A percentile compares a stretch with the other conserved stretches of the same genome.
Evolutionary conservation across 2,888 invertebrate species (phyloP).

Genomic region (Lithophane socia): DNA sequence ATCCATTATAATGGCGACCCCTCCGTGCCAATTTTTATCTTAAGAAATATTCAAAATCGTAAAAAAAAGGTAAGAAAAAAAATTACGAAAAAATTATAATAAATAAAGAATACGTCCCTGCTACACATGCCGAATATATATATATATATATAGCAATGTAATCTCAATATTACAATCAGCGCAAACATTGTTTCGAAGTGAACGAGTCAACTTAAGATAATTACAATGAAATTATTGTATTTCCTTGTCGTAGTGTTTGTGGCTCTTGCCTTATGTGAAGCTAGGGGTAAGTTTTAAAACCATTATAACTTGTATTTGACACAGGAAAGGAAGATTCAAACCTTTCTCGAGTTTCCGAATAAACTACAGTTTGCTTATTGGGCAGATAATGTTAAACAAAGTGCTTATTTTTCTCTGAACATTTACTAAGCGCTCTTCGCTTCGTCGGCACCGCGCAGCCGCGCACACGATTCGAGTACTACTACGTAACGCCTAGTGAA

Average conservation of each 20-base stretch:
- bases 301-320: neutral
- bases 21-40: too few relatives aligned
- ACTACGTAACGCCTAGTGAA: too few relatives aligned
- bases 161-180: neutral
- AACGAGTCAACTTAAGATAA: neutral
- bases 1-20: too few relatives aligned
- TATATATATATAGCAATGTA: neutral
- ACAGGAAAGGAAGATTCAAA: neutral
- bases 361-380: neutral
- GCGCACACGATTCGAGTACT: too few relatives aligned
- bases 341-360: too few relatives aligned
- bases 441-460: too few relatives aligned
- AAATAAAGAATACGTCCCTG: constrained; percentile 24
- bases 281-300: constrained; percentile 38
- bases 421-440: too few relatives aligned
- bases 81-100: too few relatives aligned
- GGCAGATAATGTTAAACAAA: too few relatives aligned
- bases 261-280: constrained; percentile 25
- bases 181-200: constrained; percentile 9
- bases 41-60: too few relatives aligned
- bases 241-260: constrained; percentile 17
- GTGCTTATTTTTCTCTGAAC: too few relatives aligned
- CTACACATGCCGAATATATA: neutral
- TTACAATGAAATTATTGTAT: constrained; percentile 45
- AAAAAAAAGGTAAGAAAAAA: too few relatives aligned